Base-by-base conservation (phyloP, 2,888 invertebrate species). In the Physocephala rufipes region DNA sequence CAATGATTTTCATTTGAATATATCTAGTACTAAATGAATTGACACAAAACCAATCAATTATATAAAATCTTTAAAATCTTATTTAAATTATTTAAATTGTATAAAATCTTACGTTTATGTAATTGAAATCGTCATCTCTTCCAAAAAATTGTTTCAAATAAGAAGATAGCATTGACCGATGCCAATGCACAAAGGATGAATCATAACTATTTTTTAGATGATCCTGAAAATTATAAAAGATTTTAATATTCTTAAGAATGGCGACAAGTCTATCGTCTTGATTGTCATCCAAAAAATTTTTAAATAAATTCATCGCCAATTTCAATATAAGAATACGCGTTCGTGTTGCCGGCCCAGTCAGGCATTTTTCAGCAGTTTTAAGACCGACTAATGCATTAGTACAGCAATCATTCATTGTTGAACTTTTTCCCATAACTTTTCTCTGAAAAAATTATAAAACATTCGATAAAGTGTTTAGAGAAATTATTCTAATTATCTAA, bases 171-270 rank as follows among this genome's bases (percentile, higher is more conserved):
- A 95, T 88, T 76, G 91, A 90, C 80, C 92, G 90, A 86, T 96
- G 95, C 91, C 93, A 95, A 82, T 92, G 90, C 67, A 96, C 86
- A 86, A 94, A 93, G 47, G 92, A 91, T 78, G 93, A 92, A 82
- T 93, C 90, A 83, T 92, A 92, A 28, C 91, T 87, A 73, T 87
- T 86, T 63, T 89, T 86, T 74, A 95, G 84, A 71, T 89, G 85
- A 16, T 87, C 81, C 51, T 89, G 87, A 73, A 92, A 88, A 77
- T 89, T 89, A 64, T 89, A 87, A 64, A 95, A 86, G 58, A 88
- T 86, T 80, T 91, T 90, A 67, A 93, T 87, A 79, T 91, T 91
- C 77, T 90, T 88, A 64, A 94, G 85, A 55, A 91, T 87, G 45
- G 87, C 86, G 61, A 89, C 87, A 67, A 95, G 86, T 79, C 88